These are phyloP conservation scores for Ceramica pisi DNA, from an alignment of 2,888 invertebrate species.

Conservation along the genomic window DNA sequence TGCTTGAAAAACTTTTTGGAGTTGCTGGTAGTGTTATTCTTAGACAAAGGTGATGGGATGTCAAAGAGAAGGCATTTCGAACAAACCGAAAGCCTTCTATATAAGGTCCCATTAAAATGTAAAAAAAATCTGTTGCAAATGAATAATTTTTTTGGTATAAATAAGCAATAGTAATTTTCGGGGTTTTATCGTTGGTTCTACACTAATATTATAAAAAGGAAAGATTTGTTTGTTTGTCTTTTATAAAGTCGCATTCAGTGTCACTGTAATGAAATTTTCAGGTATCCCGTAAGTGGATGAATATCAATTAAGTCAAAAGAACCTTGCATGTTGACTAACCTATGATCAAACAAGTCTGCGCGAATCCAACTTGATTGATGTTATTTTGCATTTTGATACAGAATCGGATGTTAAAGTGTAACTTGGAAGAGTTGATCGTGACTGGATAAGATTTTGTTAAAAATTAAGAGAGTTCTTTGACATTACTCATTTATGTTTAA, in stretches of 20 bases:
- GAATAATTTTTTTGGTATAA: no score
- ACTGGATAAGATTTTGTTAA: not conserved
- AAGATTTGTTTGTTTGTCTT: no score
- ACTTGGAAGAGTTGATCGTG: not conserved
- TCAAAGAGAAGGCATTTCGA: not conserved
- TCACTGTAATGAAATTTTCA: no score
- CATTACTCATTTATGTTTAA: not conserved
- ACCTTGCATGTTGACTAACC: not conserved
- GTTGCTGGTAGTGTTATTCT: constrained; percentile 22
- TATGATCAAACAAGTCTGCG: no score
- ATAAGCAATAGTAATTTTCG: no score
- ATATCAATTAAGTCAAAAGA: not conserved
- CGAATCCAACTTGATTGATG: no score
- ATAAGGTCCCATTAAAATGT: no score
- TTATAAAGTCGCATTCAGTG: no score
- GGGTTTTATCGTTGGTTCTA: no score
- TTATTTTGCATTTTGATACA: not conserved
- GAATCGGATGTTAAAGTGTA: not conserved
- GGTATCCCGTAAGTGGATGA: no score
- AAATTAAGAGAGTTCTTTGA: not conserved
- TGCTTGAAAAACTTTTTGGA: constrained; percentile 36
- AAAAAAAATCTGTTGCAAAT: no score
- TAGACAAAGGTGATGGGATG: constrained; percentile 1
- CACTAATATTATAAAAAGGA: no score
- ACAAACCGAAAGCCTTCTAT: not conserved